Evolutionary conservation across 2,888 invertebrate genomes (phyloP).

Genomic region (Lycophotia porphyrea): DNA sequence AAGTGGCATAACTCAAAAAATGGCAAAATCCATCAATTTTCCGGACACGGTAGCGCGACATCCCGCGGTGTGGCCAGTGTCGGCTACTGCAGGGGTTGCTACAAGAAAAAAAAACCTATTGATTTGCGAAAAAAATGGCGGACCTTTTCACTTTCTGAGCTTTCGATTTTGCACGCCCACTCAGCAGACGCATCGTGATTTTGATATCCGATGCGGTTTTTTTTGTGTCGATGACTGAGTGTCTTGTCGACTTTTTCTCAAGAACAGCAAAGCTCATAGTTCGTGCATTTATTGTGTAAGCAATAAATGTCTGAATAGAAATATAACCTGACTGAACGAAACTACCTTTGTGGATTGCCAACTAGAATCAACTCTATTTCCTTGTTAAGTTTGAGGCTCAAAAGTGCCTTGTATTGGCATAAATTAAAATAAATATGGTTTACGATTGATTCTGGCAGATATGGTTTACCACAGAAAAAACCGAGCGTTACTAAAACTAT

Average conservation of each 20-base stretch:
- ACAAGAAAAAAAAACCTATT: constrained; percentile 78
- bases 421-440: not conserved
- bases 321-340: not conserved
- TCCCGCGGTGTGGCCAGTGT: constrained; percentile 78
- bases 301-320: not conserved
- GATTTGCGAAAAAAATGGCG: constrained; percentile 82
- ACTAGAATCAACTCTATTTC: not conserved
- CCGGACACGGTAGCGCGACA: constrained; percentile 78
- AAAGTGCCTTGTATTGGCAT: not conserved
- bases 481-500: not conserved
- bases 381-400: not conserved
- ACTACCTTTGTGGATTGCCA: not conserved
- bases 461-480: not conserved
- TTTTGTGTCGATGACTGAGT: constrained; percentile 3
- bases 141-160: constrained; percentile 79
- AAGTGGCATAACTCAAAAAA: constrained; percentile 71
- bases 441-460: not conserved
- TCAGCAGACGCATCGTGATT: constrained; percentile 66
- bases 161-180: constrained; percentile 85
- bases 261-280: not conserved
- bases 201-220: constrained; percentile 38
- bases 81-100: constrained; percentile 69
- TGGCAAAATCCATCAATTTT: constrained; percentile 76
- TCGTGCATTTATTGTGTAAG: not conserved
- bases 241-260: not conserved